Evolutionary conservation across 1,140 invertebrate genomes (phyloP), one percentile per base, ranked within the genome.

Genomic region (Macrobrachium nipponense): DNA sequence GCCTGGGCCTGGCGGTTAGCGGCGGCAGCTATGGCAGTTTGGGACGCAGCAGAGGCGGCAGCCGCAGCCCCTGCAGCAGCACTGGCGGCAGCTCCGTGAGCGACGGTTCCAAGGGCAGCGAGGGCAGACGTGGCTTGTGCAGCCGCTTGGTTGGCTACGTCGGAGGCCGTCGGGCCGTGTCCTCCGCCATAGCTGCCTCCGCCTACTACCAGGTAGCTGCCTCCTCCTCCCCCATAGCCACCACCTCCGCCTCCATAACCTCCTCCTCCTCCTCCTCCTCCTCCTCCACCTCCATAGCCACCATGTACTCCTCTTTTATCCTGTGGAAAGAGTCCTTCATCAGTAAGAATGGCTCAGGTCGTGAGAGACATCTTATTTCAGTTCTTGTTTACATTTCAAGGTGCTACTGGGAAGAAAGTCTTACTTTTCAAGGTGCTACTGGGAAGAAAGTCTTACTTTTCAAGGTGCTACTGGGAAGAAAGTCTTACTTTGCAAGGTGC

Each of bases 1-100:
- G 68, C 68, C 68, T 70, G 68, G 20, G 68, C 68, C 68, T 70
- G 68, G 12, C 36, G 23, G 68, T 70, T 70, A n/a, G 68, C 68
- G 20, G 68, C 68, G 17, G 68, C 68, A 43, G 68, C 68, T 43
- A 27, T 23, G 3, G 68, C 68, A 5, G 68, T 70, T 6, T 70
- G 68, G 14, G 68, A 70, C 14, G 68, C 68, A 0, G 68, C 68
- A 43, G 68, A 70, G 20, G 68, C 23, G 17, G 68, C 20, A 17
- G 68, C 68, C 2, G 68, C 68, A 23, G 68, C 68, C 11, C 23
- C 68, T 5, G 68, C 68, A n/a, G 68, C 68, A 43, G 68, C 68
- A 27, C 68, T 43, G 23, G 68, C 68, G 17, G 68, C 68, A n/a
- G 68, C 68, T 23, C 23, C 68, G 23, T 70, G 68, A 23, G 68